Base-by-base conservation (phyloP, 2,797 vertebrate genomes). In the Danionella dracula region DNA sequence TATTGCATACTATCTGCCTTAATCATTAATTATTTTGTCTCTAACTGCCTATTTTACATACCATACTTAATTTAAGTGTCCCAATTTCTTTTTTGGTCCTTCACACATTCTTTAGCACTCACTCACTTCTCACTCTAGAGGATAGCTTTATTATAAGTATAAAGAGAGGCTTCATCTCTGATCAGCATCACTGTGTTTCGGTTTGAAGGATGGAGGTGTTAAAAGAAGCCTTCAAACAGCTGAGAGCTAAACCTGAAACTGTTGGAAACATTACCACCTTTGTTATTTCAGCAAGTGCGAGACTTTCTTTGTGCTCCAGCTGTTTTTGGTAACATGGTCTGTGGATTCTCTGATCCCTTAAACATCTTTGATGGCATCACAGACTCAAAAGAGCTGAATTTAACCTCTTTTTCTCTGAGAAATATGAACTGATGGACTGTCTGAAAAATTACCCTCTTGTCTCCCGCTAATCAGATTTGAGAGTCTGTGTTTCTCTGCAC, bases 361-460 rank as follows among this genome's bases (percentile, higher is more conserved):
- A 64, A 64, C 21, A 8, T 29, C 17, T 44, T 53, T 54, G 38
- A 64, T 64, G 44, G 27, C 10, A 34, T 31, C 61, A 34, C n/a
- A 34, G 9, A 5, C 38, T 32, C 17, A 13, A 37, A 42, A 64
- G 21, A 27, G 49, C 27, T 16, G 40, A 64, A 27, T 32, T 32
- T 41, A 44, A 53, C 6, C 48, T 38, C 46, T 27, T 41, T n/a
- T 16, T 48, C 15, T 50, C 13, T n/a, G 8, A 34, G 31, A 64
- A 45, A 64, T 54, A 7, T 17, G 29, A 64, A 35, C 49, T 64
- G 49, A 64, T 64, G 40, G 40, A 29, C 61, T 64, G 49, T 40
- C 38, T 15, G 29, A 53, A 64, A 53, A 42, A 63, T 64, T 35
- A 53, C 2, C 2, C 59, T 62, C 10, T 1, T 1, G 4, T 64